phyloP scores from a whole-genome alignment of 2,797 vertebrate genomes.

The Anguilla anguilla region DNA sequence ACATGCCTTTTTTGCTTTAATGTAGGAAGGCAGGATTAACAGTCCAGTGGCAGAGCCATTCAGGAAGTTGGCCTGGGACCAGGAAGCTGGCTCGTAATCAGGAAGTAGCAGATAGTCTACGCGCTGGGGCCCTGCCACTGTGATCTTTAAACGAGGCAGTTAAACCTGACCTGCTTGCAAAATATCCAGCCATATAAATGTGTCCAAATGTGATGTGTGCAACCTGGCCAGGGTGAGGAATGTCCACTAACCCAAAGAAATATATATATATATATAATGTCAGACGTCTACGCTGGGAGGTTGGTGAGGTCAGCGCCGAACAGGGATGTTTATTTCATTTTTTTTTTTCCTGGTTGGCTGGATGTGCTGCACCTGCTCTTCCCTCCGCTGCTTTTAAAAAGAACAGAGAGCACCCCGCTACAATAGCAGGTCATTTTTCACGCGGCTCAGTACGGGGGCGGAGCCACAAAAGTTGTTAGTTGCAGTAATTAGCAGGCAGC shows the following conservation, averaged over 20 bases:
- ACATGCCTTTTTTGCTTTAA: neutral
- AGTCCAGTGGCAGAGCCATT: neutral
- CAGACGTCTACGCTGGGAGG: neutral
- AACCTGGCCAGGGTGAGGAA: neutral
- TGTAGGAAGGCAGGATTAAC: neutral
- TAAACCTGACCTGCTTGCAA: neutral
- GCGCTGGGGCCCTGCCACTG: neutral
- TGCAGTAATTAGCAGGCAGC: constrained; percentile 38
- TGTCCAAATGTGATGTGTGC: neutral
- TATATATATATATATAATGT: neutral
- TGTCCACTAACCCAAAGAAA: neutral
- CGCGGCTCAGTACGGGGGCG: neutral
- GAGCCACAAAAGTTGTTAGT: constrained; percentile 16
- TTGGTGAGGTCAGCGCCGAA: neutral
- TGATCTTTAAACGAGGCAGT: neutral
- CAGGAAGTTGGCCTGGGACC: neutral
- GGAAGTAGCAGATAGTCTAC: neutral
- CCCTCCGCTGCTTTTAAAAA: neutral
- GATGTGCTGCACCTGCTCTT: neutral
- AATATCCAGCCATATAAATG: neutral
- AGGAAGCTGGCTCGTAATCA: neutral
- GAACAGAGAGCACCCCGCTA: neutral
- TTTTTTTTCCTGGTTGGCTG: neutral
- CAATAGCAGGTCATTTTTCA: constrained; percentile 29
- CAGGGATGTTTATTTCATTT: neutral